These are phyloP conservation scores for Apamea epomidion DNA, from an alignment of 2,888 invertebrate genomes.

Conservation along the genomic window DNA sequence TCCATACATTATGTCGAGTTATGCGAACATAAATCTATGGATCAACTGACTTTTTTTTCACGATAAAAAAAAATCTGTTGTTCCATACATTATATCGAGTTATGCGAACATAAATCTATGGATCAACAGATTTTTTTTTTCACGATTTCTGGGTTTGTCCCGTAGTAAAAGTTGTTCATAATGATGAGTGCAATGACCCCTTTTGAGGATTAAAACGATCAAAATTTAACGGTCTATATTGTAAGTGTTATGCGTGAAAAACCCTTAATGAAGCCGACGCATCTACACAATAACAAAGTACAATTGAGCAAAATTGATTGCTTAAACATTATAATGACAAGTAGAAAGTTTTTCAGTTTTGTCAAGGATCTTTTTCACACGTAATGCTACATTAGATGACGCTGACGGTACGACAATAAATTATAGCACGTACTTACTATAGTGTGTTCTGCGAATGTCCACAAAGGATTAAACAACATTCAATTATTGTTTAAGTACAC, in stretches of 20 bases:
- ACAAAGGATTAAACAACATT: background rate
- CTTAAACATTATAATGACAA: background rate
- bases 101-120: too few relatives aligned
- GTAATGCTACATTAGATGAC: background rate
- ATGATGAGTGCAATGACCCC: too few relatives aligned
- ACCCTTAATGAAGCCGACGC: background rate
- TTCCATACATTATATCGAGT: too few relatives aligned
- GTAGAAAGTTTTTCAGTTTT: background rate
- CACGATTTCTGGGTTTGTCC: too few relatives aligned
- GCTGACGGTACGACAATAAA: constrained; percentile 1
- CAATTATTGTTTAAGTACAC: constrained; percentile 8
- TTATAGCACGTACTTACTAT: background rate
- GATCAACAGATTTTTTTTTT: too few relatives aligned
- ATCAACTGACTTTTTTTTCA: too few relatives aligned
- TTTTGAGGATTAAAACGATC: too few relatives aligned
- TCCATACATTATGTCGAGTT: too few relatives aligned
- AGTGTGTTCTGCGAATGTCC: background rate
- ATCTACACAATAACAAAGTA: background rate
- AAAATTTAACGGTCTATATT: too few relatives aligned
- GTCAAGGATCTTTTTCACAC: constrained; percentile 10
- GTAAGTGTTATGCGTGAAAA: constrained; percentile 25
- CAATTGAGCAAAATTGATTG: background rate
- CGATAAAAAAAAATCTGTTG: too few relatives aligned
- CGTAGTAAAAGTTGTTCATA: too few relatives aligned
- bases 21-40: too few relatives aligned